Conservation (phyloP, 2,113 vertebrate genomes). For the Chitala chitala region DNA sequence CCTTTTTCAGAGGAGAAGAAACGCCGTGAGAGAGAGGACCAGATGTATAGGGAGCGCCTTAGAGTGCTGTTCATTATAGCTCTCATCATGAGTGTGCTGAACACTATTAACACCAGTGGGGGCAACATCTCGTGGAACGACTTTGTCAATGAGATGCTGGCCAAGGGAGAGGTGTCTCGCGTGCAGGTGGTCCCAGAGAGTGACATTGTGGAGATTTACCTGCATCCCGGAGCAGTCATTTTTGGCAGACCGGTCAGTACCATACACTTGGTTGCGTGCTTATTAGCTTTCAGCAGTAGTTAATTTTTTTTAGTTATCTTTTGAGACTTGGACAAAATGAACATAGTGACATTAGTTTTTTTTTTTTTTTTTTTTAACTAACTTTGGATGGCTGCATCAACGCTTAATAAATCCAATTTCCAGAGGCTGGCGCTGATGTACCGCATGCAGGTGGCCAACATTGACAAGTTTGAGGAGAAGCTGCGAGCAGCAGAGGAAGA, state of each 20-base stretch:
- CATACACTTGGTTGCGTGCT: too few species aligned
- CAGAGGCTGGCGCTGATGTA: slow-evolving; percentile 79
- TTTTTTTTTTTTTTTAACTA: too few species aligned
- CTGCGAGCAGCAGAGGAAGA: slow-evolving; percentile 86
- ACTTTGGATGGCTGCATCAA: too few species aligned
- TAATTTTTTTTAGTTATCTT: too few species aligned
- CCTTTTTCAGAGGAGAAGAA: slow-evolving; percentile 72
- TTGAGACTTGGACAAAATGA: too few species aligned
- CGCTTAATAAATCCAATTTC: too few species aligned
- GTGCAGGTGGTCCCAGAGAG: slow-evolving; percentile 87
- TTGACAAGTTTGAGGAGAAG: slow-evolving; percentile 96
- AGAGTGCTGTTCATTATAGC: slow-evolving; percentile 74
- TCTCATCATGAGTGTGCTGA: slow-evolving; percentile 70
- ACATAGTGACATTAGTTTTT: background rate
- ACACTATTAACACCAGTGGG: slow-evolving; percentile 59
- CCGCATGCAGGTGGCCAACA: slow-evolving; percentile 92
- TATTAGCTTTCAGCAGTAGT: too few species aligned
- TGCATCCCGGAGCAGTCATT: slow-evolving; percentile 84
- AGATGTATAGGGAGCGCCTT: slow-evolving; percentile 79
- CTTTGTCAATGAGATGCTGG: slow-evolving; percentile 92
- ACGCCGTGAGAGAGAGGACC: slow-evolving; percentile 73
- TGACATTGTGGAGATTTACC: slow-evolving; percentile 83
- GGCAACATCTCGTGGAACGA: slow-evolving; percentile 92
- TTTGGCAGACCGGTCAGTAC: slow-evolving; percentile 80
- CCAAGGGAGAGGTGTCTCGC: slow-evolving; percentile 90